Evolutionary conservation across 2,113 vertebrate genomes (phyloP).

Genomic region (Neolamprologus brichardi): DNA sequence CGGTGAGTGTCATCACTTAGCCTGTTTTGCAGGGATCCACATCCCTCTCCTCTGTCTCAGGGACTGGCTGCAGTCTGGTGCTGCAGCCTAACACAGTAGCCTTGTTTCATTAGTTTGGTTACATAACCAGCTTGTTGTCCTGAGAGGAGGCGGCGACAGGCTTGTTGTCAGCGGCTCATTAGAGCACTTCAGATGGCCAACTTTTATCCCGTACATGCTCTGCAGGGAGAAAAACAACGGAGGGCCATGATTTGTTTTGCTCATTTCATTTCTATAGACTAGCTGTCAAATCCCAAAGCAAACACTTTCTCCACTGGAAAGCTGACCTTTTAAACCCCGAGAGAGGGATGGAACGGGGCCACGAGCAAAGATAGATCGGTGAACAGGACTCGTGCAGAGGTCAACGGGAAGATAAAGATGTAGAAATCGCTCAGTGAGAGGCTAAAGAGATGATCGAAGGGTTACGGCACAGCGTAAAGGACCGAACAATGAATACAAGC

Average conservation of each 20-base stretch:
- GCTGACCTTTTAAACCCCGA: not conserved
- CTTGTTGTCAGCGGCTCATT: constrained; percentile 12
- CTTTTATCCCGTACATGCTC: not conserved
- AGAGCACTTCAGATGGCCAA: not conserved
- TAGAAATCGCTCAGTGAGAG: not conserved
- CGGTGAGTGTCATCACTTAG: not conserved
- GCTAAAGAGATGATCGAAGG: not conserved
- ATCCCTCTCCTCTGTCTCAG: not conserved
- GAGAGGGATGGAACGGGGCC: not conserved
- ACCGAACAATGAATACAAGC: not conserved
- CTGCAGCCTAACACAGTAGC: not conserved
- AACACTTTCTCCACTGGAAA: not conserved
- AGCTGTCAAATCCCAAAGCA: not conserved
- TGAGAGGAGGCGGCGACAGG: not conserved
- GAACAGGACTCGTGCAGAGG: not conserved
- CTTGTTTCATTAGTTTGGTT: not conserved
- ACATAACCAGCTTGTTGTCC: not conserved
- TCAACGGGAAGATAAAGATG: not conserved
- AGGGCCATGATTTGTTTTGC: not conserved
- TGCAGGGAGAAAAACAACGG: not conserved
- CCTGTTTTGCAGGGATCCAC: not conserved
- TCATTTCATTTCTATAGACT: not conserved
- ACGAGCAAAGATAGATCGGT: not conserved
- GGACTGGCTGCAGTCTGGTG: not conserved
- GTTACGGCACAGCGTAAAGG: not conserved